These are phyloP conservation scores for Arctopsyche grandis DNA, from an alignment of 1,140 invertebrate species.

Conservation along the genomic window DNA sequence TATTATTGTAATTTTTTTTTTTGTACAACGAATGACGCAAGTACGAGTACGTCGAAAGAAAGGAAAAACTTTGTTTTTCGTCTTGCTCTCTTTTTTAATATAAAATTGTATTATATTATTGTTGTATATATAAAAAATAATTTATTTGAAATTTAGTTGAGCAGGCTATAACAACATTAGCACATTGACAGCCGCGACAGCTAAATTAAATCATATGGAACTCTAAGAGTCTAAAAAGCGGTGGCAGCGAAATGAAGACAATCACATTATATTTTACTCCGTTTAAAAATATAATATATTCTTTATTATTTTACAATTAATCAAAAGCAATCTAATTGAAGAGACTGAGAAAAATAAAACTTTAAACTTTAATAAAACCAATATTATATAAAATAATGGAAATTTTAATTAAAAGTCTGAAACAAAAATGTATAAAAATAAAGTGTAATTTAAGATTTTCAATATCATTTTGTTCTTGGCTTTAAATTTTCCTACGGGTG, in stretches of 20 bases:
- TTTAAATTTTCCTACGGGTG: too few relatives aligned
- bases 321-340: too few relatives aligned
- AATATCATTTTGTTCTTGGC: too few relatives aligned
- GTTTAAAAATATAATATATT: background rate
- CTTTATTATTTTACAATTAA: too few relatives aligned
- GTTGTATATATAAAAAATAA: background rate
- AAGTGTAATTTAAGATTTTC: background rate
- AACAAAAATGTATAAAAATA: too few relatives aligned
- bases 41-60: too few relatives aligned
- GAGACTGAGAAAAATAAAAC: too few relatives aligned
- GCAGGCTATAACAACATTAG: constrained; percentile 49
- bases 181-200: constrained; percentile 51
- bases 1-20: too few relatives aligned
- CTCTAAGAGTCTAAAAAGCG: constrained; percentile 53
- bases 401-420: too few relatives aligned
- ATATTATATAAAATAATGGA: too few relatives aligned
- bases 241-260: constrained; percentile 41
- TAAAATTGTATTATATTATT: background rate
- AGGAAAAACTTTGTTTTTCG: background rate
- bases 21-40: too few relatives aligned
- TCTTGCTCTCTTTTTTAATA: background rate
- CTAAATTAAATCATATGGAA: constrained; percentile 47
- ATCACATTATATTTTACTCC: background rate
- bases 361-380: too few relatives aligned
- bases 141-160: constrained; percentile 30